These are phyloP conservation scores for Tetragonisca angustula DNA, from an alignment of 2,888 invertebrate genomes.

Conservation along the genomic window DNA sequence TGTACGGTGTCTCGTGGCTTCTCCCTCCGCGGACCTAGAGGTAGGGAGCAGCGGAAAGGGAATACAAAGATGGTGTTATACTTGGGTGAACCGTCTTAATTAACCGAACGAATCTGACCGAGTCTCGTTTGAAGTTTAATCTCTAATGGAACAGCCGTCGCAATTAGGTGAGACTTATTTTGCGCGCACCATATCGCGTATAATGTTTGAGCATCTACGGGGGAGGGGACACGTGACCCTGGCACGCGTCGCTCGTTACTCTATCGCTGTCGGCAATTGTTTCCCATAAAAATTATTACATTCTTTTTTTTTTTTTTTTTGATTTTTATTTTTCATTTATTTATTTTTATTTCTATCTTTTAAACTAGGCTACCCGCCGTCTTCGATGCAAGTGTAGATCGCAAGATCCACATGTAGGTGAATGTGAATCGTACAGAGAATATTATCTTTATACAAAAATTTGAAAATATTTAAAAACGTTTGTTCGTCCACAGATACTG, in stretches of 20 bases:
- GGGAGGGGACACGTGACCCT: conserved; percentile 74
- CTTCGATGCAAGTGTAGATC: neutral
- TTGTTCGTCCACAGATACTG: neutral
- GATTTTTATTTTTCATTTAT: neutral
- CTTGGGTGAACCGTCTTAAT: conserved; percentile 65
- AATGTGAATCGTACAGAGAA: no score
- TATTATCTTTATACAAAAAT: no score
- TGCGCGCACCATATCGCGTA: conserved; percentile 52
- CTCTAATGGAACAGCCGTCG: conserved; percentile 79
- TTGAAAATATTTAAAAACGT: no score
- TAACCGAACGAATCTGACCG: conserved; percentile 62
- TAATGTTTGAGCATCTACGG: conserved; percentile 72
- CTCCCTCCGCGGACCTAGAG: neutral
- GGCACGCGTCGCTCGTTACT: conserved; percentile 80
- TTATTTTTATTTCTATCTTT: neutral
- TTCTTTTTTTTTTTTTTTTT: conserved; percentile 27
- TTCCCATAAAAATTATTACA: conserved; percentile 77
- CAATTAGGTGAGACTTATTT: conserved; percentile 80
- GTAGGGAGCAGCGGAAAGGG: neutral
- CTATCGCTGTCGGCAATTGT: conserved; percentile 77
- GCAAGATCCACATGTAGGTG: no score
- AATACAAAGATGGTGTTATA: conserved; percentile 1
- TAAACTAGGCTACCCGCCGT: no score
- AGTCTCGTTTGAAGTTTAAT: conserved; percentile 79
- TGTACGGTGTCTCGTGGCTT: neutral